Base-by-base conservation (phyloP, 2,888 invertebrate genomes). In the Clivina fossor region DNA sequence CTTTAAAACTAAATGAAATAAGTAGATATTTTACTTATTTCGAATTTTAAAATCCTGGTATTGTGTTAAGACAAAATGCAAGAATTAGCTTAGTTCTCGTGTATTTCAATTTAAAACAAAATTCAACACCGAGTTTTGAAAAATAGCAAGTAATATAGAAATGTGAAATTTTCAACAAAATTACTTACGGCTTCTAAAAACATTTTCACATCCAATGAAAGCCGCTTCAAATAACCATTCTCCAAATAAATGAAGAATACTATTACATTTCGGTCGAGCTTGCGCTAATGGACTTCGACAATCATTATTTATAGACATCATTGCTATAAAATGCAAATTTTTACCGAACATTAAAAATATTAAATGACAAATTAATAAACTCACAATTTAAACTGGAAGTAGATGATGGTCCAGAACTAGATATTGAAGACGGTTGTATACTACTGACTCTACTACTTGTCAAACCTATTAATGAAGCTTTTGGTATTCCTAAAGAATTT, bases 211-310 rank as follows among this genome's bases (percentile, higher is more conserved):
- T 2, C 93, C 93, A 64, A 94, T 89, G 63, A 95, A 86, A 2
- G 95, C 90, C 3, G 95, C 95, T 73, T 97, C 96, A 71, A 96
- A 95, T 60, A 97, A 76, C 97, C 97, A 97, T 69, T 93, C 90
- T 1, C 97, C 96, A 74, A 96, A 95, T 62, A 97, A 78, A 73
- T 97, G 95, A 56, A 97, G 80, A 70, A 97, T 89, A 60, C 95
- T 95, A 75, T 97, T 96, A 66, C 94, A 94, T 69, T 91, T 91
- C 15, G 96, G 94, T 53, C 95, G 81, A 20, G 84, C 79, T 13
- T 85, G 82, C 1, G 90, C 86, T 61, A 90, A 74, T 0, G 87
- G 84, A 11, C 63, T 64, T 50, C 68, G 68, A 24, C 67, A 65
- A 61, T 73, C 72, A 2, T 79, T 79, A 3, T 80, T 79, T 58